phyloP scores from a whole-genome alignment of 2,797 vertebrate species.

The Uromys caudimaculatus region DNA sequence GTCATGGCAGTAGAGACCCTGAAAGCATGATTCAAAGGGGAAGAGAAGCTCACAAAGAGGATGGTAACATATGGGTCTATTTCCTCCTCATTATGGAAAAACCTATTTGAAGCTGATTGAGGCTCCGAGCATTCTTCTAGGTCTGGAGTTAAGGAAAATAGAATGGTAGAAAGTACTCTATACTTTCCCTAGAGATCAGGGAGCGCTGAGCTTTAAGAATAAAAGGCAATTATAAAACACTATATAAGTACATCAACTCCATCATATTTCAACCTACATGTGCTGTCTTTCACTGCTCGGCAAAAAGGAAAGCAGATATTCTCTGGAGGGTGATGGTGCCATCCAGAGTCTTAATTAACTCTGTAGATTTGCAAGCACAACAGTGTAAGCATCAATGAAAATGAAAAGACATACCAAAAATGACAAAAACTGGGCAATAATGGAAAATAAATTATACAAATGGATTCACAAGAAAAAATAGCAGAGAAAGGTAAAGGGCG shows the following conservation, averaged over 20 bases:
- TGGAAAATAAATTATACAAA: not conserved
- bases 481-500: not conserved
- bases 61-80: not conserved
- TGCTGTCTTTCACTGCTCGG: not conserved
- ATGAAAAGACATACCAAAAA: not conserved
- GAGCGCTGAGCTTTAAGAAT: not conserved
- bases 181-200: not conserved
- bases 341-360: not conserved
- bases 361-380: not conserved
- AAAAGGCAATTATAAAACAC: not conserved
- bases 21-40: not conserved
- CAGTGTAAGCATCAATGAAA: not conserved
- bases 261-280: no score
- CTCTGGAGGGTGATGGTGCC: no score
- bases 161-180: no score
- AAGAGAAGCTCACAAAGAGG: not conserved
- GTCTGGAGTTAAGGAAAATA: not conserved
- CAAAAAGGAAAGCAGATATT: not conserved
- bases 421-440: not conserved
- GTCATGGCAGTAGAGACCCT: not conserved
- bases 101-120: not conserved
- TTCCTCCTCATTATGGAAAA: not conserved
- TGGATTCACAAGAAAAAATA: not conserved
- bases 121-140: not conserved
- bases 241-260: not conserved